Base-by-base conservation (phyloP, 37 sponge, comb jelly and placozoan species). In the Aplysina aerophoba region DNA sequence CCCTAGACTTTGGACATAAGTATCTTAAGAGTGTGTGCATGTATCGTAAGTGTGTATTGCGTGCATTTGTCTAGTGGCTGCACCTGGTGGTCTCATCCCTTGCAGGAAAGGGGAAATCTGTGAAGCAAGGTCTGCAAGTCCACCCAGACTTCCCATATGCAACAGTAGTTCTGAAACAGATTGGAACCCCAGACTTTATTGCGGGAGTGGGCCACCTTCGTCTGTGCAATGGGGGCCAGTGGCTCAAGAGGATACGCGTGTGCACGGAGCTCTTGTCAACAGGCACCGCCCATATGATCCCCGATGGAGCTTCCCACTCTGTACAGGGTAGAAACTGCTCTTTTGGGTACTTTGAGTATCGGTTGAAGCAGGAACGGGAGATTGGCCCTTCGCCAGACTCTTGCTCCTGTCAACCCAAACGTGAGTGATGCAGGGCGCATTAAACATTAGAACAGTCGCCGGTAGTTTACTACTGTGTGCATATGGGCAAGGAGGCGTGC, bases 271-370 rank as follows among this genome's bases (percentile, higher is more conserved):
- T 75, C 24, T 75, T 75, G 1, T 75, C 78, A 0, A 75, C 78
- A 0, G 53, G n/a, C n/a, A 75, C 78, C 25, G 59, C 33, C 15
- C 74, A 84, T 0, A 39, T 55, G 15, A 75, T 24, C 4, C 44
- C 24, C 0, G 78, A 15, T 40, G 78, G 54, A 3, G 55, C 5
- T 34, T 40, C 44, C 1, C 35, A 75, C 78, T 75, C 78, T 0
- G 78, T 75, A 4, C 78, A 75, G 25, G 78, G 78, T 4, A 55
- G 37, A 17, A 36, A 30, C 37, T 75, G 78, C 37, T 75, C 78
- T 1, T 75, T 75, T 75, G 78, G 78, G n/a, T 75, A 75, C 78
- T 75, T 75, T 50, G 54, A 50, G 21, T 75, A 41, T 75, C 20
- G 1, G 20, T 22, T 40, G 39, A 24, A 25, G 19, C 25, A 12